Evolutionary conservation across 2,888 invertebrate genomes (phyloP).

Genomic region (Volucella zonaria): DNA sequence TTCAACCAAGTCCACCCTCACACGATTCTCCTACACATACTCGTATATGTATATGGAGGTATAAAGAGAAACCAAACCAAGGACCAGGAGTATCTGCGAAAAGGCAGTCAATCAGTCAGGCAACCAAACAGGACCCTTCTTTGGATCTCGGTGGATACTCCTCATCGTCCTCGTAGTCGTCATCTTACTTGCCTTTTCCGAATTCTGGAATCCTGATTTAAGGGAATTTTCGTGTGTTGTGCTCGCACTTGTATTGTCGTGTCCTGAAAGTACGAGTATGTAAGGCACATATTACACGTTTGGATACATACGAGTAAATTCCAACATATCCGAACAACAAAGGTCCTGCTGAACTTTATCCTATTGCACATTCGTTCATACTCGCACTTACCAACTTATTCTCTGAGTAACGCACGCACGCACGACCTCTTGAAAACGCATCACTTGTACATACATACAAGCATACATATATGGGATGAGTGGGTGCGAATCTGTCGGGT

Average conservation of each 20-base stretch:
- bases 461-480: background rate
- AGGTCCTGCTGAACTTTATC: constrained; percentile 38
- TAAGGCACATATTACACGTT: constrained; percentile 48
- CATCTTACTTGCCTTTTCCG: constrained; percentile 41
- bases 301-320: constrained; percentile 25
- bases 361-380: background rate
- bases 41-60: background rate
- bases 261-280: constrained; percentile 60
- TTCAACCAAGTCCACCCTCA: background rate
- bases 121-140: constrained; percentile 15
- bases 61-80: background rate
- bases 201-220: constrained; percentile 63
- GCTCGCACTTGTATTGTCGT: constrained; percentile 13
- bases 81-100: background rate
- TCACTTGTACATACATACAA: constrained; percentile 3
- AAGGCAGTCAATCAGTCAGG: constrained; percentile 40
- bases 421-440: constrained; percentile 4
- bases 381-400: background rate
- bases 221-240: constrained; percentile 45
- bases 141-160: constrained; percentile 11
- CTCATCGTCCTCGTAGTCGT: background rate
- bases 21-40: background rate
- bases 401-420: background rate
- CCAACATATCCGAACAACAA: background rate
- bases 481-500: background rate